phyloP scores from a whole-genome alignment of 2,797 vertebrate genomes.

The Cetoscarus ocellatus region DNA sequence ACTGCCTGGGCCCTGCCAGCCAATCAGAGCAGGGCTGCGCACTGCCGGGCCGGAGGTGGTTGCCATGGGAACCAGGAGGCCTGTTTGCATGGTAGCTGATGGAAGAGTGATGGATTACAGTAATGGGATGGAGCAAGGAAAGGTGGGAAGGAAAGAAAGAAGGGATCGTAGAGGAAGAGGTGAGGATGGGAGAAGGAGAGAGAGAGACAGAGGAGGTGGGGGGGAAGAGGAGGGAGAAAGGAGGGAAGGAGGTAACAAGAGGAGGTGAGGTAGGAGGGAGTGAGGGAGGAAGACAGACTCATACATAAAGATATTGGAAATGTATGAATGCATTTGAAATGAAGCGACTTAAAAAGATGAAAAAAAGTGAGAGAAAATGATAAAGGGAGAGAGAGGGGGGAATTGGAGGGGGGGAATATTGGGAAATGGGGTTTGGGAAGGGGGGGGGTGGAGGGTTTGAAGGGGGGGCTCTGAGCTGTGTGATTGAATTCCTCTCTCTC shows the following conservation, averaged over 20 bases:
- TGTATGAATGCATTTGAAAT: slow-evolving; percentile 89
- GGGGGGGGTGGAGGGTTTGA: neutral
- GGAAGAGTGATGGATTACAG: slow-evolving; percentile 90
- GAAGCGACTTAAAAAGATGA: slow-evolving; percentile 79
- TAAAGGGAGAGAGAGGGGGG: slow-evolving; percentile 47
- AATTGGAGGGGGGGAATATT: slow-evolving; percentile 21
- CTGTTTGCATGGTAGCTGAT: slow-evolving; percentile 89
- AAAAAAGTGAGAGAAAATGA: slow-evolving; percentile 69
- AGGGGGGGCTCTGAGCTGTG: slow-evolving; percentile 35
- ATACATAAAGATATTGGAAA: slow-evolving; percentile 90
- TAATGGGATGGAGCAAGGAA: slow-evolving; percentile 85
- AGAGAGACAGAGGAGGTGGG: slow-evolving; percentile 5
- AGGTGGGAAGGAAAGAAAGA: slow-evolving; percentile 39
- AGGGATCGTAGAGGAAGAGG: slow-evolving; percentile 9
- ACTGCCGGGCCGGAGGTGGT: slow-evolving; percentile 84
- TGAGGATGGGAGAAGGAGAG: slow-evolving; percentile 51
- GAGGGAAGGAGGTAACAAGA: slow-evolving; percentile 33
- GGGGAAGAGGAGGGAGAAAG: slow-evolving; percentile 13
- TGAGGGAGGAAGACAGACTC: slow-evolving; percentile 65
- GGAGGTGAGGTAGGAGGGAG: slow-evolving; percentile 30
- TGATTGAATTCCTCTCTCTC: slow-evolving; percentile 69
- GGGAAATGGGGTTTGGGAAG: slow-evolving; percentile 25
- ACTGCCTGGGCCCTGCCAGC: slow-evolving; percentile 83
- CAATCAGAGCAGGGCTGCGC: slow-evolving; percentile 84
- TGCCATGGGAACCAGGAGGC: slow-evolving; percentile 86